phyloP scores from a whole-genome alignment of 2,797 vertebrate genomes.

The Chiloscyllium punctatum region DNA sequence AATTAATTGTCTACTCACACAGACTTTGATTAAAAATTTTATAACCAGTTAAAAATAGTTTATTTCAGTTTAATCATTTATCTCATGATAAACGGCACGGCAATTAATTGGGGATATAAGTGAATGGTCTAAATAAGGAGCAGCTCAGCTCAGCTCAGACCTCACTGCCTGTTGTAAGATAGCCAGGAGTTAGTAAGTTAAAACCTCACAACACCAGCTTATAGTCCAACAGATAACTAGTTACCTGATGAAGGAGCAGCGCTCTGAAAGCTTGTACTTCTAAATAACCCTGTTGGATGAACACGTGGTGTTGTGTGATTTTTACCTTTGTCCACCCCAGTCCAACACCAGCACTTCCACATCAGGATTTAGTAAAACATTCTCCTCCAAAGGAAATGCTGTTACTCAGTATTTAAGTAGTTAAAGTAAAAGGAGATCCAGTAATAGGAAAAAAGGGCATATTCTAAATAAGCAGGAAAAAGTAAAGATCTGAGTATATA shows the following conservation, averaged over 20 bases:
- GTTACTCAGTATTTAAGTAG: not conserved
- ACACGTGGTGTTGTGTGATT: too few relatives aligned
- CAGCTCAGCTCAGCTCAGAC: not conserved
- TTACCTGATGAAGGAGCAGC: too few relatives aligned
- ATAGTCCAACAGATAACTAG: too few relatives aligned
- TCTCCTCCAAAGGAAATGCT: not conserved
- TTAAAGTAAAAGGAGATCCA: not conserved
- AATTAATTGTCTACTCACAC: not conserved
- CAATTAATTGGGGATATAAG: not conserved
- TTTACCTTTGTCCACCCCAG: too few relatives aligned
- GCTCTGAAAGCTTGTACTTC: too few relatives aligned
- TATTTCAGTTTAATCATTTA: conserved; percentile 4
- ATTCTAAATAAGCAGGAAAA: not conserved
- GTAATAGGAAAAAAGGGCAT: not conserved
- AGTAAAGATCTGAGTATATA: not conserved
- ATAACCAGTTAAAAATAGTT: not conserved
- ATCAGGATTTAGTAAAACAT: not conserved
- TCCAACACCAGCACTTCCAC: too few relatives aligned
- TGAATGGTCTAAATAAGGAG: not conserved
- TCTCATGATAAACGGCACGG: not conserved
- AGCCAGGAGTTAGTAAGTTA: not conserved
- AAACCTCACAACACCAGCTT: too few relatives aligned
- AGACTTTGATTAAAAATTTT: conserved; percentile 8
- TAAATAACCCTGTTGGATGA: too few relatives aligned
- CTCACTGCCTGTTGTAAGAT: not conserved